Percentiles rank a stretch among this genome's conserved stretches.
These are phyloP conservation scores for Diploptera punctata DNA, from an alignment of 2,888 invertebrate species.

Conservation along the genomic window DNA sequence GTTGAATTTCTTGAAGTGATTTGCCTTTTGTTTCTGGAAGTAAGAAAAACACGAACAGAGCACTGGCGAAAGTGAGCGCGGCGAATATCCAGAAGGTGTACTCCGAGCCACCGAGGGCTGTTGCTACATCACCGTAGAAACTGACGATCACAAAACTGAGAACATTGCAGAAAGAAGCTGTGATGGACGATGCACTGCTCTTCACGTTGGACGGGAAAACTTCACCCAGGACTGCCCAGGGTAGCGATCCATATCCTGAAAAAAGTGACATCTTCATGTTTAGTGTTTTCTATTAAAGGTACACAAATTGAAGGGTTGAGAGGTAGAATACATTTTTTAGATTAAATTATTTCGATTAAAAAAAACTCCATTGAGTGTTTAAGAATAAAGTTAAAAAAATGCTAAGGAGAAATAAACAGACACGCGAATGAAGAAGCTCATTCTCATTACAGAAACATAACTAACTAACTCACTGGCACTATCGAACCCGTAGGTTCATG, in stretches of 20 bases:
- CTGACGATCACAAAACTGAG: conserved; percentile 78
- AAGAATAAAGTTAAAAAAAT: too few species aligned
- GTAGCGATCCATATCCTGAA: conserved; percentile 76
- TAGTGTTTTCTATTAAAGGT: too few species aligned
- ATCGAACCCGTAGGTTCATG: too few species aligned
- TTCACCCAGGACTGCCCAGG: conserved; percentile 85
- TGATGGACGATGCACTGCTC: conserved; percentile 76
- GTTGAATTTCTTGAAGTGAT: conserved; percentile 83
- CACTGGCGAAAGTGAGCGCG: conserved; percentile 62
- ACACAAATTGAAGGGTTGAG: too few species aligned
- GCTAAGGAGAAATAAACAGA: too few species aligned
- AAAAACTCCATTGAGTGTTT: too few species aligned
- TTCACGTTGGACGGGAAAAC: conserved; percentile 82
- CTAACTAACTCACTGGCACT: too few species aligned
- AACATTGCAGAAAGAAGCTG: conserved; percentile 79
- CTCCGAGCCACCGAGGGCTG: conserved; percentile 64
- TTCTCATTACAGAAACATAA: too few species aligned
- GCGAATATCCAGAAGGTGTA: conserved; percentile 78
- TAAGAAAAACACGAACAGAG: conserved; percentile 72
- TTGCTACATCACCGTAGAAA: conserved; percentile 66
- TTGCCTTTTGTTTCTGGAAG: conserved; percentile 92
- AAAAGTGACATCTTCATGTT: too few species aligned
- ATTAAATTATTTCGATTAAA: too few species aligned
- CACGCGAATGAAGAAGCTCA: too few species aligned
- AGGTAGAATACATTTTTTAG: too few species aligned